Percentiles rank a stretch among this genome's conserved stretches.
Conservation (phyloP, 1,140 invertebrate genomes). For the Pararge aegeria region DNA sequence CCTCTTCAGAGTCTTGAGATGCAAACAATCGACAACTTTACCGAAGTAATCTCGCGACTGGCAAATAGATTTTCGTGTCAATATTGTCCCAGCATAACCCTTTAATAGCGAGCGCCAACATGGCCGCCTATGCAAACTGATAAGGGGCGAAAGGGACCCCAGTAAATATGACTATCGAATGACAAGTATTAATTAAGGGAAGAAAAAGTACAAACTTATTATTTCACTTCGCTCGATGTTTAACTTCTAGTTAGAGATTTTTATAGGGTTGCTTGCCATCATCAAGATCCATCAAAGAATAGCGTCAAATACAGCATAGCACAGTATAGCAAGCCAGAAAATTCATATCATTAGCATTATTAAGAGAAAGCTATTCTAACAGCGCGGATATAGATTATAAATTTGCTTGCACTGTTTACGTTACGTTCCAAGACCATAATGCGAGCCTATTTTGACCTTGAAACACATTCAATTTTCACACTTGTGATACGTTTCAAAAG, state of each 20-base stretch:
- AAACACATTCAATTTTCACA: no score
- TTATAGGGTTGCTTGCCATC: not conserved
- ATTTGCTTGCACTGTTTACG: no score
- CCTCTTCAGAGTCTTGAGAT: constrained; percentile 8
- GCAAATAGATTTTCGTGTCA: constrained; percentile 31
- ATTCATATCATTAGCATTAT: no score
- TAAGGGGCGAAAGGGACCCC: constrained; percentile 18
- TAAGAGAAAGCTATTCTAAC: no score
- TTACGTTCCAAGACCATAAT: no score
- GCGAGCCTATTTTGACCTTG: no score
- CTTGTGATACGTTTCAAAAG: no score
- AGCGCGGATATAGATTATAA: no score
- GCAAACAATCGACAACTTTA: constrained; percentile 23
- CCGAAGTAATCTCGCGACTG: constrained; percentile 18
- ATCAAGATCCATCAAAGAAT: no score
- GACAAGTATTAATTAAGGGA: constrained; percentile 35
- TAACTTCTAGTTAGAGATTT: not conserved
- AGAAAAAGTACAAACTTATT: constrained; percentile 20
- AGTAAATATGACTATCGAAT: constrained; percentile 31
- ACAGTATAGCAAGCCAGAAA: no score
- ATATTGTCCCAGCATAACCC: constrained; percentile 30
- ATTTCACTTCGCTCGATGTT: constrained; percentile 17
- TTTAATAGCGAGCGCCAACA: constrained; percentile 30
- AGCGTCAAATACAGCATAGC: no score
- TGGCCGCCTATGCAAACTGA: constrained; percentile 28